phyloP scores from a whole-genome alignment of 2,113 vertebrate species.

The Mellivora capensis region DNA sequence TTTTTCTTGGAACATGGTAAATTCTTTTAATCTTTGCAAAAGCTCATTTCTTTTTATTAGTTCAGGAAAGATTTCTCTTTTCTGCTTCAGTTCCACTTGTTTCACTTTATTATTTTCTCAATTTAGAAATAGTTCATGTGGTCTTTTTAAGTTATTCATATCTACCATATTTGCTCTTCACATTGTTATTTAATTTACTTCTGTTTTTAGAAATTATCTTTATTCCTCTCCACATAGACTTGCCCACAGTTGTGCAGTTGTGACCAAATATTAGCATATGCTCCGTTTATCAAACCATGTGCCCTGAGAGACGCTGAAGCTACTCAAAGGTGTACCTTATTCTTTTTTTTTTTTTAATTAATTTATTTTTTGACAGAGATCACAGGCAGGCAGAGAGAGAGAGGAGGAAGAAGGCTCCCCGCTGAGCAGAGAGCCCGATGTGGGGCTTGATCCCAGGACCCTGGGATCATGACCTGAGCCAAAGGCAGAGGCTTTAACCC shows the following conservation, averaged over 20 bases:
- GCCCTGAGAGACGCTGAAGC: not conserved
- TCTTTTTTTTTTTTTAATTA: too few relatives aligned
- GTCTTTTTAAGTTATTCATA: not conserved
- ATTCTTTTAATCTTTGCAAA: not conserved
- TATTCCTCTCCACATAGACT: not conserved
- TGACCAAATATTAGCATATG: not conserved
- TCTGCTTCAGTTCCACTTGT: not conserved
- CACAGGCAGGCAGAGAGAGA: too few relatives aligned
- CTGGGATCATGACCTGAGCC: too few relatives aligned
- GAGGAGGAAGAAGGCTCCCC: too few relatives aligned
- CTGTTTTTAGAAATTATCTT: not conserved
- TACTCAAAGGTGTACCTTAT: not conserved
- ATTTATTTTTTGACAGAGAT: too few relatives aligned
- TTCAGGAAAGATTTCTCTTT: not conserved
- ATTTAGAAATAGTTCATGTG: not conserved
- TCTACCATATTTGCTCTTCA: not conserved
- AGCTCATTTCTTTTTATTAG: not conserved
- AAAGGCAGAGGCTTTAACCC: too few relatives aligned
- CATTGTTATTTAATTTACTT: not conserved
- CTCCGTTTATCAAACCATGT: not conserved
- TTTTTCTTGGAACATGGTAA: not conserved
- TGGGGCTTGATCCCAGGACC: too few relatives aligned
- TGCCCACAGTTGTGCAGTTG: not conserved
- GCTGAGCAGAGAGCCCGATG: too few relatives aligned
- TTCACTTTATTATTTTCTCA: not conserved